Conservation (phyloP, 1,140 invertebrate genomes). For the Dendroctonus ponderosae region DNA sequence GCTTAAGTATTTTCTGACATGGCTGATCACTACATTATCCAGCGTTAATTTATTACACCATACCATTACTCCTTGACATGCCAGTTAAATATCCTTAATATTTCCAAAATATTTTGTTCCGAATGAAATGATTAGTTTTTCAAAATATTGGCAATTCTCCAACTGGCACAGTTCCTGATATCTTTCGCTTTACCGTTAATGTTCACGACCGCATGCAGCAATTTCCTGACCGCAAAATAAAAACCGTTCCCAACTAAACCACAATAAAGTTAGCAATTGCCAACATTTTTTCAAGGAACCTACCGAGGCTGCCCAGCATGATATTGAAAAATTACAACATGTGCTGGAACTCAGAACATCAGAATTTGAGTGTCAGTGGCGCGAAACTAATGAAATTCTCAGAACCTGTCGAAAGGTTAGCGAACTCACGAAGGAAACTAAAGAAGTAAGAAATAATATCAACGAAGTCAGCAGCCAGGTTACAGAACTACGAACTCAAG, state of each 20-base stretch:
- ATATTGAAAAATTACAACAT: constrained; percentile 68
- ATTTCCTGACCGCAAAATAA: neutral
- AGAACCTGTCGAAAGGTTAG: constrained; percentile 66
- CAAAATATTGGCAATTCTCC: too few relatives aligned
- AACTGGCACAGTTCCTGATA: too few relatives aligned
- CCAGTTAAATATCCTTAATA: too few relatives aligned
- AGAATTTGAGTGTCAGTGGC: constrained; percentile 62
- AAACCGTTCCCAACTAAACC: constrained; percentile 8
- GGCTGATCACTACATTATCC: too few relatives aligned
- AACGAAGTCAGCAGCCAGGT: constrained; percentile 67
- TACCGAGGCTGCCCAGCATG: constrained; percentile 61
- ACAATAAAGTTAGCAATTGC: neutral
- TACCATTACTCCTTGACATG: too few relatives aligned
- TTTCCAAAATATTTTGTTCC: too few relatives aligned
- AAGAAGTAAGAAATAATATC: constrained; percentile 71
- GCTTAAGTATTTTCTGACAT: too few relatives aligned
- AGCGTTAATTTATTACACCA: neutral
- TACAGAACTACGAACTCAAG: constrained; percentile 62
- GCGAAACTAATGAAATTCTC: constrained; percentile 60
- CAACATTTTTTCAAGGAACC: constrained; percentile 61
- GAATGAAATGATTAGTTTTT: too few relatives aligned
- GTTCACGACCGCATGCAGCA: too few relatives aligned
- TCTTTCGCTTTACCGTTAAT: too few relatives aligned
- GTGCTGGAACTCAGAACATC: constrained; percentile 57
- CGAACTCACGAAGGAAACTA: constrained; percentile 70